These are phyloP conservation scores for Channa maculata DNA, from an alignment of 2,113 vertebrate species.

Conservation along the genomic window DNA sequence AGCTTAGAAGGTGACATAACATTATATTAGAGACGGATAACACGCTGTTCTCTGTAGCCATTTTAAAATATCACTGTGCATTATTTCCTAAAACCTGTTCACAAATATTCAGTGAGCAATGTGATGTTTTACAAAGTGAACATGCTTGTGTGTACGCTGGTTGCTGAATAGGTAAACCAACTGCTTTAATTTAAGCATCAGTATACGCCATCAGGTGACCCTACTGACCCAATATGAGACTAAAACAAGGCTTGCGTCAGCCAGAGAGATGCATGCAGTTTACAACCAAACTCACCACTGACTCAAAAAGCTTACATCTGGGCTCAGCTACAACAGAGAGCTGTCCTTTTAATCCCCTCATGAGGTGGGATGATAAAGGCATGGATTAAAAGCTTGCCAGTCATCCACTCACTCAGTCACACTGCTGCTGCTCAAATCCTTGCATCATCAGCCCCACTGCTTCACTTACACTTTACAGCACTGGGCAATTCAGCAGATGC, in stretches of 20 bases:
- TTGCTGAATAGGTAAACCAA: not conserved
- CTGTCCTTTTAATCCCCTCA: constrained; percentile 71
- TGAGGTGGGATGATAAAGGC: constrained; percentile 68
- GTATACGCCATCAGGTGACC: not conserved
- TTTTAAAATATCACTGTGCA: constrained; percentile 27
- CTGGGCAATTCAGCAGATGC: constrained; percentile 50
- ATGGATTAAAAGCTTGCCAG: constrained; percentile 72
- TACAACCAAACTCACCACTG: constrained; percentile 40
- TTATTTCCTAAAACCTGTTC: not conserved
- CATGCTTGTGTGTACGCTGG: not conserved
- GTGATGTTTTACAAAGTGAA: not conserved
- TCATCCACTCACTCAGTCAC: constrained; percentile 46
- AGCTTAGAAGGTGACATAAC: constrained; percentile 74
- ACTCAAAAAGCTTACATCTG: constrained; percentile 64
- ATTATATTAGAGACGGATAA: constrained; percentile 50
- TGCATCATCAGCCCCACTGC: constrained; percentile 41
- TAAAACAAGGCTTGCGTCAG: not conserved
- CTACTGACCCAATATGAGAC: not conserved
- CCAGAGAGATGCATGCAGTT: not conserved
- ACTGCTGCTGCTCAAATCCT: constrained; percentile 21
- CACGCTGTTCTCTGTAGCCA: constrained; percentile 9
- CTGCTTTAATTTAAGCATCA: not conserved
- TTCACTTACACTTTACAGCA: constrained; percentile 41
- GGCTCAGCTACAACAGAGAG: constrained; percentile 61
- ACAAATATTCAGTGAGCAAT: not conserved